phyloP scores from a whole-genome alignment of 1,140 invertebrate species.

The Ctenoplectra terminalis region DNA sequence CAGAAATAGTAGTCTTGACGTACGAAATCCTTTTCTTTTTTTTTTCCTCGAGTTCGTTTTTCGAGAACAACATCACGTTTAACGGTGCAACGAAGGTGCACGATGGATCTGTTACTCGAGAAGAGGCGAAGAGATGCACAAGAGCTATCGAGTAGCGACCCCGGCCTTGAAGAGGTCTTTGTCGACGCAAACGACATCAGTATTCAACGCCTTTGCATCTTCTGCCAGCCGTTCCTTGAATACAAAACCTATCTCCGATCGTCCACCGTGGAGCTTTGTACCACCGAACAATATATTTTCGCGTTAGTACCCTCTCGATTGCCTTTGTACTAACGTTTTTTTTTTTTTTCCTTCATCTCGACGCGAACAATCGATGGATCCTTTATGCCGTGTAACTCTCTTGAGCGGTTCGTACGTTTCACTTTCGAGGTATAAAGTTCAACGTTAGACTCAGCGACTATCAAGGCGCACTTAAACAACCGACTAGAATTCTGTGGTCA shows the following conservation, averaged over 20 bases:
- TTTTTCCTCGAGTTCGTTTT: neutral
- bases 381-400: neutral
- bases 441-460: no score
- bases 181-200: constrained; percentile 73
- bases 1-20: neutral
- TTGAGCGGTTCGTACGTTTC: neutral
- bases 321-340: constrained; percentile 23
- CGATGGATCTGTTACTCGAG: constrained; percentile 25
- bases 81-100: constrained; percentile 34
- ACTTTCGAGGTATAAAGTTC: no score
- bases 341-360: neutral
- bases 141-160: constrained; percentile 66
- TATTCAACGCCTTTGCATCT: constrained; percentile 78
- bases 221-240: constrained; percentile 70
- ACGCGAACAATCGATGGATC: constrained; percentile 4
- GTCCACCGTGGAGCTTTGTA: constrained; percentile 64
- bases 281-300: constrained; percentile 71
- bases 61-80: constrained; percentile 12
- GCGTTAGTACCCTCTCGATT: constrained; percentile 51
- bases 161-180: constrained; percentile 79
- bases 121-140: constrained; percentile 49
- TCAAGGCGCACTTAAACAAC: no score
- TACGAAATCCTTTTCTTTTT: neutral
- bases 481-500: no score
- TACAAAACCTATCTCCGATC: constrained; percentile 65